Evolutionary conservation across 37 sponge, comb jelly and placozoan genomes (phyloP).

Genomic region (Axinella damicornis): DNA sequence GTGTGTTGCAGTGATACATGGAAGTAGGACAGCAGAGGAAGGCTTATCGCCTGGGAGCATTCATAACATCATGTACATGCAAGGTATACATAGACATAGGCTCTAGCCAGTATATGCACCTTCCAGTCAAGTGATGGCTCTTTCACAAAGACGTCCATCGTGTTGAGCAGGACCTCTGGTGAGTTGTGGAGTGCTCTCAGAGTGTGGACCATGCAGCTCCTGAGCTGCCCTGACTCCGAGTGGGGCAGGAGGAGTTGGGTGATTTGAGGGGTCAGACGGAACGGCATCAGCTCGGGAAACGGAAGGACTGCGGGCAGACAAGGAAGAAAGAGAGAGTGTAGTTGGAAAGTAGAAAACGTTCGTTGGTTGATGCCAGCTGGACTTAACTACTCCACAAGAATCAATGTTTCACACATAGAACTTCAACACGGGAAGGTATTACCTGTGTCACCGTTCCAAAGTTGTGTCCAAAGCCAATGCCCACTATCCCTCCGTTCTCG

Average conservation of each 20-base stretch:
- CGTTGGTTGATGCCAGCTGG: too few relatives aligned
- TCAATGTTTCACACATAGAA: too few relatives aligned
- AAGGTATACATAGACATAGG: too few relatives aligned
- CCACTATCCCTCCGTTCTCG: constrained; percentile 87
- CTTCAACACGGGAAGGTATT: background rate
- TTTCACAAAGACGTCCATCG: constrained; percentile 98
- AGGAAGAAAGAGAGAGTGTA: background rate
- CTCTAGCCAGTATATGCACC: constrained; percentile 56
- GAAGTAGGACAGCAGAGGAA: too few relatives aligned
- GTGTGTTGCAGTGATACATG: too few relatives aligned
- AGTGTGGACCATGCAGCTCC: constrained; percentile 93
- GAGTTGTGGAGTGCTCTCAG: constrained; percentile 87
- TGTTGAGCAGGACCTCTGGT: constrained; percentile 82
- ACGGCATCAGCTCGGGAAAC: constrained; percentile 97
- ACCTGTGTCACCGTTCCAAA: constrained; percentile 99
- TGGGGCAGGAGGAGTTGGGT: constrained; percentile 85
- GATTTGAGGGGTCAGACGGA: constrained; percentile 94
- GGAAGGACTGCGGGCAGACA: constrained; percentile 81
- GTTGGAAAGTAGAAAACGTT: too few relatives aligned
- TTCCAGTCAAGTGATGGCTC: constrained; percentile 99
- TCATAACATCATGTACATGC: too few relatives aligned
- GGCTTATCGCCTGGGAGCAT: too few relatives aligned
- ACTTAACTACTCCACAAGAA: too few relatives aligned
- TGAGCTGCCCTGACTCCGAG: constrained; percentile 76
- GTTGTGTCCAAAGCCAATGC: constrained; percentile 99